Evolutionary conservation across 1,140 invertebrate species (phyloP), one percentile per base, ranked within the genome.

Genomic region (Microplitis demolitor): DNA sequence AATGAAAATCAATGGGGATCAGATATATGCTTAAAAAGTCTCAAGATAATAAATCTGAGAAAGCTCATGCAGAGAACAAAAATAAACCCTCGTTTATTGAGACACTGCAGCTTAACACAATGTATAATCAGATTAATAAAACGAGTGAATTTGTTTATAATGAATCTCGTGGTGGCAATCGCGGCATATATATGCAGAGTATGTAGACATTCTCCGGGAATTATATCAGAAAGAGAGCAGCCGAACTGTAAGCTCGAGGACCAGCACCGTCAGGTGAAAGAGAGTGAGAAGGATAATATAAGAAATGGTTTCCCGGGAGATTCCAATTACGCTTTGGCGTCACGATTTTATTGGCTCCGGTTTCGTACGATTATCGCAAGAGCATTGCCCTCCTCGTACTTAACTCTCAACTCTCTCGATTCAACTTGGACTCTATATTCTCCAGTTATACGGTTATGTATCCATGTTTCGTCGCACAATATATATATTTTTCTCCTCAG

Each of bases 311-410:
- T 73, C 64, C 71, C 71, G 64, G 53, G 74, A 68, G 71, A 71
- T 73, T 76, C 58, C 72, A 76, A 76, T 73, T 76, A 76, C 72
- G 58, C 39, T 64, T 45, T 51, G 37, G 70, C 70, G 63, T 72
- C 70, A 72, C 71, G 71, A 76, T 76, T 76, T 71, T 63, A 76
- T 73, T 76, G 61, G 69, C 64, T 70, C 69, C 51, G 67, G 66
- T 75, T 72, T 66, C 51, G 68, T 70, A 51, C 62, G 70, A 72
- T 72, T 72, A 72, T 72, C 63, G 53, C 34, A 24, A 39, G 63
- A 56, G 37, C 62, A 66, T 58, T 72, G 51, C 24, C 70, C 70
- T 61, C 54, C 61, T 50, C 63, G 11, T 51, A 51, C 37, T 60
- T 50, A 62, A 58, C 56, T 64, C 64, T 66, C 58, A 13, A 35